These are phyloP conservation scores for Aphodius granarius DNA, from an alignment of 2,888 invertebrate genomes.

Conservation along the genomic window DNA sequence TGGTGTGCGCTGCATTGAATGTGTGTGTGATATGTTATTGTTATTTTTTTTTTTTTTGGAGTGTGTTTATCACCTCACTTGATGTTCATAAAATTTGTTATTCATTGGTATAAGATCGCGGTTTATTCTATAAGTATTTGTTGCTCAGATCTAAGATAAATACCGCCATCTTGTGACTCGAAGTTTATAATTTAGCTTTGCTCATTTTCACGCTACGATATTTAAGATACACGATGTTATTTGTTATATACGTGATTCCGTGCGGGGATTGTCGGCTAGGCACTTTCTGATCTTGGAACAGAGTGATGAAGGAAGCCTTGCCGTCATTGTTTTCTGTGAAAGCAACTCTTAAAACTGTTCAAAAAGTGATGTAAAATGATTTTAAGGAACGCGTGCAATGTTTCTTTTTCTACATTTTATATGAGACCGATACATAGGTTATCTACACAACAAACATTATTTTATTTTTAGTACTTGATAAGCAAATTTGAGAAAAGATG, in stretches of 20 bases:
- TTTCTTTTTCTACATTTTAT: slow-evolving; percentile 22
- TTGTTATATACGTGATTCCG: not conserved
- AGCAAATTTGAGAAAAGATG: not conserved
- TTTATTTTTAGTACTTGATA: slow-evolving; percentile 29
- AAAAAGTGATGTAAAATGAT: slow-evolving; percentile 18
- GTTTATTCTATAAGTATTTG: too few species aligned
- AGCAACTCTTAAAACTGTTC: slow-evolving; percentile 17
- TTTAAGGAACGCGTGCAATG: slow-evolving; percentile 24
- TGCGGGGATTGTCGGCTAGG: not conserved
- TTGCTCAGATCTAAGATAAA: not conserved
- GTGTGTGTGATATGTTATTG: slow-evolving; percentile 1
- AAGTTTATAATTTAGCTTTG: not conserved
- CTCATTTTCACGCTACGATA: not conserved
- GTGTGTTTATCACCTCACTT: not conserved
- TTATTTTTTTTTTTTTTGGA: slow-evolving; percentile 3
- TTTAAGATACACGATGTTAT: not conserved
- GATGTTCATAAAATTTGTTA: not conserved
- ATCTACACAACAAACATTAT: slow-evolving; percentile 14
- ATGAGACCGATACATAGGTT: slow-evolving; percentile 11
- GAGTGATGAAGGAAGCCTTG: not conserved
- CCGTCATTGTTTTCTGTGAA: slow-evolving; percentile 25
- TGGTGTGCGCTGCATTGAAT: slow-evolving; percentile 25
- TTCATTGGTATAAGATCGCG: not conserved
- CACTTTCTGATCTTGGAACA: not conserved
- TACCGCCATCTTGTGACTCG: not conserved